phyloP scores from a whole-genome alignment of 2,888 invertebrate species.

The Pristionchus maxplancki region DNA sequence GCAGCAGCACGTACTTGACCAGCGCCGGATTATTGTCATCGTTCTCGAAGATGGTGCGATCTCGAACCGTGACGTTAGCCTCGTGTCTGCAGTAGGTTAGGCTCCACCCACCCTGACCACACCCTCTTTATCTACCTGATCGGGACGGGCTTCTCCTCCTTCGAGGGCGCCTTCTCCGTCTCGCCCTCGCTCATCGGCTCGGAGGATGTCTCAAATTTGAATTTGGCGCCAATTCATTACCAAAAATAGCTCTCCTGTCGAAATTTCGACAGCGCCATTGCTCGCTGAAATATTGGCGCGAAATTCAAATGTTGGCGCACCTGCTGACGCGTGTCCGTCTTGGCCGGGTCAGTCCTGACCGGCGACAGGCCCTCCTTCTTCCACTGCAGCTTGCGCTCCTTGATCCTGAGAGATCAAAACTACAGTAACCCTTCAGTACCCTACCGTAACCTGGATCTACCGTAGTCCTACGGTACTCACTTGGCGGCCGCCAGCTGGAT shows the following conservation, averaged over 20 bases:
- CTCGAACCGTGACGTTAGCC: neutral
- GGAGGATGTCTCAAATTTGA: neutral
- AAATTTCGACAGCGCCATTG: no score
- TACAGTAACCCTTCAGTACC: neutral
- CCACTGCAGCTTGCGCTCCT: slow-evolving; percentile 40
- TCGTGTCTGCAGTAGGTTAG: neutral
- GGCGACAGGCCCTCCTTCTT: neutral
- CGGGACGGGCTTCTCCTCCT: neutral
- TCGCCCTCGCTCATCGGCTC: neutral
- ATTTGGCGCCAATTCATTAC: neutral
- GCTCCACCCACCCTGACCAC: neutral
- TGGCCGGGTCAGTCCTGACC: neutral
- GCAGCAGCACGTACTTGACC: neutral
- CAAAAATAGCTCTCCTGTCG: no score
- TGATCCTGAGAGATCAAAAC: slow-evolving; percentile 1
- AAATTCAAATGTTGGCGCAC: neutral
- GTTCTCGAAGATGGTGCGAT: slow-evolving; percentile 14
- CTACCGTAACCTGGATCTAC: neutral
- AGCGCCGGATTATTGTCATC: neutral
- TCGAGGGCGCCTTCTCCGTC: neutral
- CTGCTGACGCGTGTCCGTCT: neutral
- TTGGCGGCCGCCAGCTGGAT: neutral
- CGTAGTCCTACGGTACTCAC: neutral
- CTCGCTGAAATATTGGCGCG: neutral
- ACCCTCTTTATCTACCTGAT: neutral